These are phyloP conservation scores for Australoheros scitulus DNA, from an alignment of 2,113 vertebrate genomes.

Conservation along the genomic window DNA sequence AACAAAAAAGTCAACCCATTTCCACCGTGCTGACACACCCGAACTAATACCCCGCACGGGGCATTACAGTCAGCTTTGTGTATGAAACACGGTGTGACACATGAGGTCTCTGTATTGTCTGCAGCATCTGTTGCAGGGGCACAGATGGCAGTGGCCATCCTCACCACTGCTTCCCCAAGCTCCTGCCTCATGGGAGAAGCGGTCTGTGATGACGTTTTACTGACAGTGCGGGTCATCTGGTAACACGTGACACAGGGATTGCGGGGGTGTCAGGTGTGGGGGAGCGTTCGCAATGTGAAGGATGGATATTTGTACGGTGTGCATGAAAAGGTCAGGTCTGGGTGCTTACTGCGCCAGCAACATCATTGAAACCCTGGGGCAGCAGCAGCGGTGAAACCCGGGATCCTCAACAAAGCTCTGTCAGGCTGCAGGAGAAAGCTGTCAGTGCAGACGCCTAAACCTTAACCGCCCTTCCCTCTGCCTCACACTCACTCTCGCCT, in stretches of 20 bases:
- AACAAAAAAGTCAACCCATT: conserved; percentile 41
- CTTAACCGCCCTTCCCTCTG: conserved; percentile 52
- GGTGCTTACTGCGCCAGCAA: conserved; percentile 30
- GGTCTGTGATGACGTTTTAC: conserved; percentile 51
- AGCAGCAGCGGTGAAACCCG: conserved; percentile 39
- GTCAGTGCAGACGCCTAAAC: conserved; percentile 56
- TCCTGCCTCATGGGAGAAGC: conserved; percentile 45
- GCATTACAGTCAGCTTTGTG: conserved; percentile 56
- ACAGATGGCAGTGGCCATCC: conserved; percentile 52
- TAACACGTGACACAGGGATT: conserved; percentile 21
- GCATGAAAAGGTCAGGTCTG: conserved; percentile 58
- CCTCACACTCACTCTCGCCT: conserved; percentile 51
- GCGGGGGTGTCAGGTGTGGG: neutral
- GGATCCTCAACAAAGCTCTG: conserved; percentile 58
- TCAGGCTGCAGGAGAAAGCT: conserved; percentile 67
- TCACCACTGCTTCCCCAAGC: conserved; percentile 22
- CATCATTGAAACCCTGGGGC: conserved; percentile 49
- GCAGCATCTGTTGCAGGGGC: conserved; percentile 56
- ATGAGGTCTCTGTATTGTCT: conserved; percentile 49
- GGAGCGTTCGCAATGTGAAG: conserved; percentile 1
- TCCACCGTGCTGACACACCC: conserved; percentile 51
- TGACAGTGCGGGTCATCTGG: conserved; percentile 60
- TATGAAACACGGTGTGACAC: conserved; percentile 57
- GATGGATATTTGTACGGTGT: conserved; percentile 36
- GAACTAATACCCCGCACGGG: conserved; percentile 46